Conservation (phyloP, 1,140 invertebrate species). For the Notospermus geniculatus region DNA sequence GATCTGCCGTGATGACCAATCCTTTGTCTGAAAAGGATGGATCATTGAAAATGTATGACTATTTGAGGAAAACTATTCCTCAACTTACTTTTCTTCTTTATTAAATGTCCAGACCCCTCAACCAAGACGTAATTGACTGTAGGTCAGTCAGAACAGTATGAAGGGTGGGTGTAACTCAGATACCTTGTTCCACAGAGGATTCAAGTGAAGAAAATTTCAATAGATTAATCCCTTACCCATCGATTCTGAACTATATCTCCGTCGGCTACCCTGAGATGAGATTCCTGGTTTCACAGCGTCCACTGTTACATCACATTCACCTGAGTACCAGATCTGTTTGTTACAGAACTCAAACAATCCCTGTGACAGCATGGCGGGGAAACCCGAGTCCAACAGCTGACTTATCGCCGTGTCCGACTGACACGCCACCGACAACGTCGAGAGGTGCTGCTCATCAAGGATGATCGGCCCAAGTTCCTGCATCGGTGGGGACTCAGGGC, state of each 20-base stretch:
- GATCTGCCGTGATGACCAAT: conserved; percentile 42
- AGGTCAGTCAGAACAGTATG: no score
- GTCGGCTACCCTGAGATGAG: neutral
- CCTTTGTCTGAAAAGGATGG: conserved; percentile 27
- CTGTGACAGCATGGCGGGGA: conserved; percentile 67
- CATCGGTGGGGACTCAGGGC: conserved; percentile 17
- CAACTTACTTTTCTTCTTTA: no score
- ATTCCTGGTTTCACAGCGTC: neutral
- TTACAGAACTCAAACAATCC: conserved; percentile 51
- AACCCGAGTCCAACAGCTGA: conserved; percentile 72
- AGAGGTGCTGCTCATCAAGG: conserved; percentile 64
- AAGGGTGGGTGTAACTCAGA: no score
- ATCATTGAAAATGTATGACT: neutral
- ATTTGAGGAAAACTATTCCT: no score
- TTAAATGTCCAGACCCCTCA: no score
- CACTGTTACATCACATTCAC: neutral
- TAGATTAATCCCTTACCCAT: no score
- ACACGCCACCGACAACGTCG: conserved; percentile 72
- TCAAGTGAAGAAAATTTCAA: no score
- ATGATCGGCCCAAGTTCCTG: conserved; percentile 41
- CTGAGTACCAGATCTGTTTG: conserved; percentile 33
- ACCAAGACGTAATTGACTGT: no score
- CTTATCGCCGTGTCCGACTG: conserved; percentile 73
- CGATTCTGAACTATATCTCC: no score
- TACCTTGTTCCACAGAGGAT: no score